phyloP scores from a whole-genome alignment of 2,797 vertebrate genomes.

The Macropus fuliginosus region DNA sequence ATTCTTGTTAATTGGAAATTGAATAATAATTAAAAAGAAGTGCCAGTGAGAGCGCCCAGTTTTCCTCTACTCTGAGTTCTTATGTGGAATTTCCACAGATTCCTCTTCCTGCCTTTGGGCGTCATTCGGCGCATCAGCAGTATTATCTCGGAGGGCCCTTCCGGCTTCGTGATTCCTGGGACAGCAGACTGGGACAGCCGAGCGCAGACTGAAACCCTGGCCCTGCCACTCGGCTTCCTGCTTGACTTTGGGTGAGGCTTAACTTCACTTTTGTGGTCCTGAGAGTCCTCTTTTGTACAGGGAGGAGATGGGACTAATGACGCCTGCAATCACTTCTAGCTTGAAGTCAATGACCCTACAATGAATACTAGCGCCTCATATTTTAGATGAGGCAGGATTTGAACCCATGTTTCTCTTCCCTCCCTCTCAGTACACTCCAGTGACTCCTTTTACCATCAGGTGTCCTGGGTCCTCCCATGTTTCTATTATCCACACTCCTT shows the following conservation, averaged over 20 bases:
- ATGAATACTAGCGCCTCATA: background rate
- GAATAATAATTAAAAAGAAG: background rate
- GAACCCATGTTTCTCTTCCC: background rate
- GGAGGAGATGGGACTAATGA: background rate
- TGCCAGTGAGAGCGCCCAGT: background rate
- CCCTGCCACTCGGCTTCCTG: background rate
- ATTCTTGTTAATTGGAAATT: no score
- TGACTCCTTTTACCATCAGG: no score
- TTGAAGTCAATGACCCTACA: background rate
- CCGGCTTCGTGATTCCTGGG: no score
- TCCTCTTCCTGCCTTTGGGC: background rate
- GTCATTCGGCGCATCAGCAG: background rate
- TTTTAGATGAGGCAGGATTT: background rate
- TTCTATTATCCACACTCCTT: background rate
- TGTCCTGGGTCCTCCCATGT: background rate
- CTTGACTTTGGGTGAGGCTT: background rate
- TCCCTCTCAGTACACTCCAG: background rate
- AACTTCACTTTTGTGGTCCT: background rate
- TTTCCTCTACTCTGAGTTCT: no score
- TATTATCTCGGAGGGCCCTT: no score
- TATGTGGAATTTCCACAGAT: no score
- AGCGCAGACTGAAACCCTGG: background rate
- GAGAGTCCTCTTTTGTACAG: background rate
- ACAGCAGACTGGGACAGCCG: no score
- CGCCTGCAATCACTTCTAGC: background rate